Conservation (phyloP, 2,113 vertebrate species). For the Pongo abelii region DNA sequence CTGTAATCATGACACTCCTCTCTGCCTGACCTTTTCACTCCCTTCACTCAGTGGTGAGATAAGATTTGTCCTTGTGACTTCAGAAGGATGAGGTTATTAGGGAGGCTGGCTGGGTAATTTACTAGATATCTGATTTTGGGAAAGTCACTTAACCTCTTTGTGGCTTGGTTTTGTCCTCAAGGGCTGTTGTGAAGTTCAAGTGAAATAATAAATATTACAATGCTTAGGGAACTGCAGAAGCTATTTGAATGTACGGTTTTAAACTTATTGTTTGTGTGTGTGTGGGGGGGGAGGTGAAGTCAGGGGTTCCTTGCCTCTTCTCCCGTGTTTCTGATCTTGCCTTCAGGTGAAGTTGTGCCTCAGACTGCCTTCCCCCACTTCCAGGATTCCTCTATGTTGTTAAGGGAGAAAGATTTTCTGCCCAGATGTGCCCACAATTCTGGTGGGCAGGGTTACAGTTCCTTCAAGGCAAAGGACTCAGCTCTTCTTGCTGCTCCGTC, state of each 20-base stretch:
- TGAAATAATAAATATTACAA: slow-evolving; percentile 33
- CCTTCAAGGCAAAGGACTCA: background rate
- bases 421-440: background rate
- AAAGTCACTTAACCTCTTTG: slow-evolving; percentile 7
- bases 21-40: background rate
- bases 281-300: background rate
- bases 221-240: background rate
- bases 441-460: background rate
- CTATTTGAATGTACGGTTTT: background rate
- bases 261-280: background rate
- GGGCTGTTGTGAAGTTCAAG: background rate
- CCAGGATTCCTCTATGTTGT: background rate
- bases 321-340: background rate
- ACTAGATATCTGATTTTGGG: background rate
- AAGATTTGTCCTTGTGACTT: slow-evolving; percentile 8
- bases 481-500: background rate
- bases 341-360: background rate
- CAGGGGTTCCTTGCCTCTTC: background rate
- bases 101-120: background rate
- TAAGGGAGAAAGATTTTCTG: background rate
- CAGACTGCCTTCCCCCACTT: background rate
- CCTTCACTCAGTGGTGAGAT: background rate
- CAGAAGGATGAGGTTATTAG: background rate
- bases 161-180: background rate
- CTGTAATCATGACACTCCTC: background rate